Percentiles rank a stretch among this genome's conserved stretches.
phyloP scores from a whole-genome alignment of 2,797 vertebrate genomes.

The Chrosomus eos region DNA sequence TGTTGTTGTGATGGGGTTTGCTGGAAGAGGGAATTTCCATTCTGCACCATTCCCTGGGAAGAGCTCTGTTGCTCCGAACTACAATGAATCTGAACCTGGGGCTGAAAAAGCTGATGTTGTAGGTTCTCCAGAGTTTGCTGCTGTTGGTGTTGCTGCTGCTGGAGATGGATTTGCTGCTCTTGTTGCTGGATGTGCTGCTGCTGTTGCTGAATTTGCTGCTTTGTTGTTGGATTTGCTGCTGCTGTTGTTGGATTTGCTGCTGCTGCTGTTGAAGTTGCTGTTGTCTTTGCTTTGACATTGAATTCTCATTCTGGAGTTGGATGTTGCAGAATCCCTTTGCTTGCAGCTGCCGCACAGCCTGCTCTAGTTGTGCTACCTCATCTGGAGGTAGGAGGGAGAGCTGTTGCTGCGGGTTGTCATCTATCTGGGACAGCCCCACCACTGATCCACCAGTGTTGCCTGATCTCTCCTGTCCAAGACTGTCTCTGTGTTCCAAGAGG shows the following conservation, averaged over 20 bases:
- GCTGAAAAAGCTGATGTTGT: conserved; percentile 86
- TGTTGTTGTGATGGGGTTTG: conserved; percentile 70
- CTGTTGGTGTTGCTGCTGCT: conserved; percentile 55
- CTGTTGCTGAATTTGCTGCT: conserved; percentile 78
- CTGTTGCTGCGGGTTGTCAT: conserved; percentile 80
- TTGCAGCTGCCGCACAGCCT: conserved; percentile 92
- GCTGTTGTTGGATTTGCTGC: conserved; percentile 74
- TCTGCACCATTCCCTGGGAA: conserved; percentile 80
- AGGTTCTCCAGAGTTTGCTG: conserved; percentile 79
- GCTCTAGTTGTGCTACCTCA: conserved; percentile 90
- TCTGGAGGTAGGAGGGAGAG: conserved; percentile 87
- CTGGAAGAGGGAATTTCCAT: conserved; percentile 84
- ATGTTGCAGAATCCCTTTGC: conserved; percentile 87
- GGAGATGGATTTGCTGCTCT: conserved; percentile 82
- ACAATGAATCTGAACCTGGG: conserved; percentile 90
- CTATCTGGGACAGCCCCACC: conserved; percentile 85
- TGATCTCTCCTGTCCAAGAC: conserved; percentile 84
- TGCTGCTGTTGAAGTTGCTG: conserved; percentile 81
- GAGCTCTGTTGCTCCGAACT: conserved; percentile 84
- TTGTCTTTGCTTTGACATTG: conserved; percentile 83
- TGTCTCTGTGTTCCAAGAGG: conserved; percentile 80
- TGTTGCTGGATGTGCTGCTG: conserved; percentile 82
- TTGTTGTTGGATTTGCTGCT: conserved; percentile 67
- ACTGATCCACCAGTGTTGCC: conserved; percentile 73
- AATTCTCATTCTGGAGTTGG: conserved; percentile 89